phyloP scores from a whole-genome alignment of 2,888 invertebrate species.

The Portevinia maculata region DNA sequence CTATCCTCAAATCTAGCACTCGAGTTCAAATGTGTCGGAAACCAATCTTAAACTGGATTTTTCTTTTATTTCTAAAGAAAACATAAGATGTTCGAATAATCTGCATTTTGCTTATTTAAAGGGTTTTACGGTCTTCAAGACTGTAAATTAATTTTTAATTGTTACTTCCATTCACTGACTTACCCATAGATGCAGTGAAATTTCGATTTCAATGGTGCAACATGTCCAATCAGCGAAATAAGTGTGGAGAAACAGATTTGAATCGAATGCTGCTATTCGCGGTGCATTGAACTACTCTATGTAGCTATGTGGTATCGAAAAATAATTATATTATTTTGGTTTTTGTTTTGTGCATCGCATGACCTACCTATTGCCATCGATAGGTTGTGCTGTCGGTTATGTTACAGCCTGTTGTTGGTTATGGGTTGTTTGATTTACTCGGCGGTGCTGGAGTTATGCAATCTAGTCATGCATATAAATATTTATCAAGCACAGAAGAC shows the following conservation, averaged over 20 bases:
- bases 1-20: no score
- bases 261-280: conserved; percentile 1
- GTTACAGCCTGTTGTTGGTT: no score
- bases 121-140: neutral
- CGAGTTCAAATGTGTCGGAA: no score
- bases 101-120: neutral
- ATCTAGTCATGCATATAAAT: conserved; percentile 40
- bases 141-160: neutral
- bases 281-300: conserved; percentile 12
- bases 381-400: neutral
- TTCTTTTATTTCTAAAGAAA: neutral
- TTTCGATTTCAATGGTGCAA: conserved; percentile 19
- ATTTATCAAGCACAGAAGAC: conserved; percentile 43
- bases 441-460: conserved; percentile 48
- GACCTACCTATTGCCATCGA: conserved; percentile 42
- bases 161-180: neutral
- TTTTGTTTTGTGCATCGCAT: conserved; percentile 27
- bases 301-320: conserved; percentile 17
- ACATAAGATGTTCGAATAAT: neutral
- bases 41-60: no score
- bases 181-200: neutral
- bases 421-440: conserved; percentile 6
- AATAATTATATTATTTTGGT: conserved; percentile 20
- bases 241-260: conserved; percentile 22
- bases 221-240: conserved; percentile 24